Percentiles rank a stretch among this genome's conserved stretches.
phyloP scores from a whole-genome alignment of 2,888 invertebrate genomes.

The Netelia fuscicornis region DNA sequence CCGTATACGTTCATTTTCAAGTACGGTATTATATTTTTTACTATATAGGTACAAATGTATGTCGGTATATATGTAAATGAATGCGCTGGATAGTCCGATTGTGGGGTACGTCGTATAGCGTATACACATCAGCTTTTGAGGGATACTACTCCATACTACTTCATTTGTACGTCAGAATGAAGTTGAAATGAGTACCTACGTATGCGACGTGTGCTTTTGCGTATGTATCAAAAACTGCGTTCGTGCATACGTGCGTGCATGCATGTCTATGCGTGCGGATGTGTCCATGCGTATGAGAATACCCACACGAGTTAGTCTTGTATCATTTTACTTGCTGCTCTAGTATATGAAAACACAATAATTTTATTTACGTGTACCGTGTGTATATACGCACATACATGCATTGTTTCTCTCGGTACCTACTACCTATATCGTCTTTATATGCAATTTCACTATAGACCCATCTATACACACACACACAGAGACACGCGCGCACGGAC shows the following conservation, averaged over 20 bases:
- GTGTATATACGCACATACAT: neutral
- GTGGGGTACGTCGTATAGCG: too few species aligned
- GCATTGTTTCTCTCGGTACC: neutral
- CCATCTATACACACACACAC: too few species aligned
- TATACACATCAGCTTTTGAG: too few species aligned
- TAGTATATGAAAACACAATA: slow-evolving; percentile 40
- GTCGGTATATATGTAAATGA: too few species aligned
- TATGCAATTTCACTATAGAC: neutral
- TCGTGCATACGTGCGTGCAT: slow-evolving; percentile 47
- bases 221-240: slow-evolving; percentile 20
- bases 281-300: slow-evolving; percentile 16
- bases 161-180: too few species aligned
- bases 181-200: too few species aligned
- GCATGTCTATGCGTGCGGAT: slow-evolving; percentile 46
- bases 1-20: neutral
- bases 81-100: too few species aligned
- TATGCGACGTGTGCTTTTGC: neutral
- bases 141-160: too few species aligned
- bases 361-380: slow-evolving; percentile 42
- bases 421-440: neutral
- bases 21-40: neutral
- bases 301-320: slow-evolving; percentile 27
- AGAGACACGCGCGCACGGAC: too few species aligned
- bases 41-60: too few species aligned
- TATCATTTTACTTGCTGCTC: slow-evolving; percentile 34